Evolutionary conservation across 2,113 vertebrate species (phyloP), one percentile per base, ranked within the genome.

Genomic region (Eretmochelys imbricata): DNA sequence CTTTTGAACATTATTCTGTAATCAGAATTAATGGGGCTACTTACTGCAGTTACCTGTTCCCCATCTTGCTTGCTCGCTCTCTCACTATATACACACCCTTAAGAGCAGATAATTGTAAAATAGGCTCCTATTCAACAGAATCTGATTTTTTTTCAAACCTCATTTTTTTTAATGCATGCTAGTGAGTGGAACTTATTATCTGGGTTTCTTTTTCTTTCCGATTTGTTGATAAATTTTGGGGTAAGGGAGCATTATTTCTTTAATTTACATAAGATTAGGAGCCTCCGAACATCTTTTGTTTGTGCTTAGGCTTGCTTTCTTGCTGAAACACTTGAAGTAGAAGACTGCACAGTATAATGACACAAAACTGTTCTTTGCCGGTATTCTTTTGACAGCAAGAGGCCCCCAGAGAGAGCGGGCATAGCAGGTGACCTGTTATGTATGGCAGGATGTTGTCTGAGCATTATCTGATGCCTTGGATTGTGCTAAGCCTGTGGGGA

Each of bases 331-430:
- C 42, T 54, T 12, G 75, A 50, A 31, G 46, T 35, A 16, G 50
- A 84, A 89, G 42, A n/a, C 80, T 12, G 2, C n/a, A 48, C 24
- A 59, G 86, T 84, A 24, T 50, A 13, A 16, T 3, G 79, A 80
- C 81, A 53, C 29, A 31, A 16, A 6, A 49, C 55, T 57, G 19
- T 54, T 65, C 6, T 46, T 78, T 27, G 25, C 46, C 10, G 75
- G 42, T 48, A 46, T 50, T 55, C 80, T 80, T 62, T 11, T 19
- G 50, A 1, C 24, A 25, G 35, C 0, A 0, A 22, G 50, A 55
- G 0, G 46, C 93, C 59, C 84, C 72, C 4, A 20, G 72, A 72
- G 84, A 51, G 0, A 0, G 1, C 20, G 75, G 46, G 62, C 0
- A 5, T 84, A 51, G 83, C 11, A 5, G 51, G 62, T 48, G 80